A percentile compares a stretch with the other conserved stretches of the same genome.
phyloP scores from a whole-genome alignment of 2,888 invertebrate genomes.

The Gasteruption jaculator region DNA sequence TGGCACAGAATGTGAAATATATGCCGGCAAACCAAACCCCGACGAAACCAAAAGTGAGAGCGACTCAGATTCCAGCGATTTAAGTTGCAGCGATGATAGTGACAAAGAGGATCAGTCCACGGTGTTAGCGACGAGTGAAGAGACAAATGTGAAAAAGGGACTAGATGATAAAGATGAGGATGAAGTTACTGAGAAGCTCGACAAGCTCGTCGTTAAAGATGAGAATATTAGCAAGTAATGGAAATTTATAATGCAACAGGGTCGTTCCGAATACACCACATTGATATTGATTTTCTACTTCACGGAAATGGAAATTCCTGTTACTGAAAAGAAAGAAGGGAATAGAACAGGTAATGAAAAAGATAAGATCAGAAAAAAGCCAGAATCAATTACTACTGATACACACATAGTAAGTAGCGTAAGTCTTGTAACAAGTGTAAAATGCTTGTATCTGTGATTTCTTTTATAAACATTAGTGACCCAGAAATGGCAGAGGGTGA shows the following conservation, averaged over 20 bases:
- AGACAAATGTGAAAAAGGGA: constrained; percentile 12
- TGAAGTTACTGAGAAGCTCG: constrained; percentile 58
- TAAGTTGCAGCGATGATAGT: constrained; percentile 37
- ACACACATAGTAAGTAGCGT: no score
- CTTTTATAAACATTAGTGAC: no score
- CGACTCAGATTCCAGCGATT: constrained; percentile 38
- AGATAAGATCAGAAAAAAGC: no score
- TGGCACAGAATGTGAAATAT: constrained; percentile 62
- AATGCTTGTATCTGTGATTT: no score
- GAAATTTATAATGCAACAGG: constrained; percentile 14
- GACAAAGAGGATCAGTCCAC: constrained; percentile 34
- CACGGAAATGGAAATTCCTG: no score
- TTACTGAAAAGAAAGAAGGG: no score
- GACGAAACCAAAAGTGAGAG: constrained; percentile 26
- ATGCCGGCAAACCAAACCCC: constrained; percentile 54
- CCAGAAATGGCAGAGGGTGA: no score
- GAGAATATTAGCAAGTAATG: constrained; percentile 30
- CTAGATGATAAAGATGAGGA: constrained; percentile 45
- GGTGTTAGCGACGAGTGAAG: constrained; percentile 18
- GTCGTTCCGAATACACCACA: no score
- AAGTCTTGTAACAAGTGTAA: no score
- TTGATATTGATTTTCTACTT: no score
- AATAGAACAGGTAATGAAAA: no score
- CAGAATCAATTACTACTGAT: no score
- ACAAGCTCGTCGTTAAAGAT: constrained; percentile 58